phyloP scores from a whole-genome alignment of 2,797 vertebrate genomes.

The Phrynocephalus guinanensis region DNA sequence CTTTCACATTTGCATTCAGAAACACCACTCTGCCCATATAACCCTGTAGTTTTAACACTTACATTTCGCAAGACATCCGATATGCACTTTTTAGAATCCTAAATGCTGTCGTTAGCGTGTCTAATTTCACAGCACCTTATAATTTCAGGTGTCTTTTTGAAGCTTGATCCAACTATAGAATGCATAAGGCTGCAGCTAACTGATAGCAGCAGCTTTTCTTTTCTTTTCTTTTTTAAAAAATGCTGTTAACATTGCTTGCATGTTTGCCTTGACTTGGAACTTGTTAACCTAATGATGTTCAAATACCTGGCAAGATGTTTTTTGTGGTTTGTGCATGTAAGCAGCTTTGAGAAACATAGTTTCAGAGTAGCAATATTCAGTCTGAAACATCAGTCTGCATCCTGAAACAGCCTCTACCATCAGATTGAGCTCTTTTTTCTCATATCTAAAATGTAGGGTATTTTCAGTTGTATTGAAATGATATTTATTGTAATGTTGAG shows the following conservation, averaged over 20 bases:
- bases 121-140: neutral
- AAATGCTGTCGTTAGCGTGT: neutral
- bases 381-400: conserved; percentile 9
- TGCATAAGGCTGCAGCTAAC: neutral
- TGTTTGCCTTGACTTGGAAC: neutral
- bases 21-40: neutral
- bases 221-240: neutral
- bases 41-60: neutral
- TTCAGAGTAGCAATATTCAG: neutral
- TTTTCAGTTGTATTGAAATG: neutral
- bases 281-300: neutral
- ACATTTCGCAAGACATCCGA: neutral
- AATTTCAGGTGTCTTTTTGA: neutral
- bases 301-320: neutral
- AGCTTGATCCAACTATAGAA: neutral
- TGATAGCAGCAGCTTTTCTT: neutral
- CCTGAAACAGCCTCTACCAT: conserved; percentile 3
- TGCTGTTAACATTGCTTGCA: neutral
- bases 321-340: neutral
- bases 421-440: neutral
- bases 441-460: neutral
- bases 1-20: neutral
- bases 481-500: neutral
- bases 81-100: neutral
- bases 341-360: neutral